These are phyloP conservation scores for Agraylea sexmaculata DNA, from an alignment of 1,140 invertebrate species.

Conservation along the genomic window DNA sequence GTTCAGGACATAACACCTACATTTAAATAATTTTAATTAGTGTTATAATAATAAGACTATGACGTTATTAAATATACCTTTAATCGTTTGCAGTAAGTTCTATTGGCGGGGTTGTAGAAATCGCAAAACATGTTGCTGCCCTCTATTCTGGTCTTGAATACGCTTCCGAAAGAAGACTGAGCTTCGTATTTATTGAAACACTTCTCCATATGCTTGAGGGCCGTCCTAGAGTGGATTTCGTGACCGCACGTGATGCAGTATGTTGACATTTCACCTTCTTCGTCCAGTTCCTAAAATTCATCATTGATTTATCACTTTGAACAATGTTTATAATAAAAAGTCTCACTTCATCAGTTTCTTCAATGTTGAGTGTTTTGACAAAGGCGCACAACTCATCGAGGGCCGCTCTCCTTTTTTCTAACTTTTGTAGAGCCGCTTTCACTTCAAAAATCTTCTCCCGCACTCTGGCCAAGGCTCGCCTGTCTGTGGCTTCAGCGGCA, in stretches of 20 bases:
- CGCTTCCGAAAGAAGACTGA: conserved; percentile 91
- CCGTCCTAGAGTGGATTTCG: conserved; percentile 77
- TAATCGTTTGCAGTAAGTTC: conserved; percentile 92
- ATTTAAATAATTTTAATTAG: neutral
- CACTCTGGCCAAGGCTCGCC: conserved; percentile 69
- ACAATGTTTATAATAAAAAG: no score
- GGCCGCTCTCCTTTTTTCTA: conserved; percentile 65
- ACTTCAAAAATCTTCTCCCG: conserved; percentile 67
- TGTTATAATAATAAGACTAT: neutral
- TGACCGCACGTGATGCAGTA: conserved; percentile 96
- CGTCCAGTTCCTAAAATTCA: conserved; percentile 35
- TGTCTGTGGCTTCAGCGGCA: conserved; percentile 77
- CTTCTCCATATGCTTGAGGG: conserved; percentile 90
- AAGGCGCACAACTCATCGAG: conserved; percentile 72
- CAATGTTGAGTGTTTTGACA: conserved; percentile 46
- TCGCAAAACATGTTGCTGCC: conserved; percentile 97
- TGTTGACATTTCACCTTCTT: conserved; percentile 76
- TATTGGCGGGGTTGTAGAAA: conserved; percentile 79
- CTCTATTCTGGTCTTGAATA: conserved; percentile 89
- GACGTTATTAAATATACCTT: conserved; percentile 38
- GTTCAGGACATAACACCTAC: conserved; percentile 86
- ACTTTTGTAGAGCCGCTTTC: conserved; percentile 57
- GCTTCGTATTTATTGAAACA: conserved; percentile 96
- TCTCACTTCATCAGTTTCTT: conserved; percentile 14
- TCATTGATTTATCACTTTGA: conserved; percentile 6